Percentiles rank a stretch among this genome's conserved stretches.
Evolutionary conservation across 2,888 invertebrate species (phyloP).

Genomic region (Xanthostigma xanthostigma): DNA sequence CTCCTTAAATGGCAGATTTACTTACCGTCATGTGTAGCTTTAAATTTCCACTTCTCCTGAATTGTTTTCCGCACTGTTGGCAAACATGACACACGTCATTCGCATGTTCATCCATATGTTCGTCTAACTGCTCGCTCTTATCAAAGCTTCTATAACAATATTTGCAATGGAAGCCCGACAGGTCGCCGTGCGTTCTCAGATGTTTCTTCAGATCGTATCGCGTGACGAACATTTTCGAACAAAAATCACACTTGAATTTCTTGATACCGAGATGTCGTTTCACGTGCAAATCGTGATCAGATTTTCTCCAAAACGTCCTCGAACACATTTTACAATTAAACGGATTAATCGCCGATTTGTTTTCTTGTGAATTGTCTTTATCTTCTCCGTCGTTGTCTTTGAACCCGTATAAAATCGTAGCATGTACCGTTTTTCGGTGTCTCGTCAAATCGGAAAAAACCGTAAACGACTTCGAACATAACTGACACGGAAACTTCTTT

Average conservation of each 20-base stretch:
- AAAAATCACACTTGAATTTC: conserved; percentile 1
- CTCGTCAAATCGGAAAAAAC: no score
- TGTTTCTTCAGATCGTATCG: not conserved
- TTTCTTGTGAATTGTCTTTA: no score
- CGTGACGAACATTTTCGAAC: not conserved
- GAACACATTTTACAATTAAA: no score
- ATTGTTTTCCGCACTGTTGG: conserved; percentile 1
- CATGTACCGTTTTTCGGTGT: no score
- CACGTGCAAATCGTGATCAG: no score
- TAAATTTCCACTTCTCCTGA: not conserved
- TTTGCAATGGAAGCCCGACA: not conserved
- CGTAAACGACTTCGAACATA: no score
- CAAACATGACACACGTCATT: not conserved
- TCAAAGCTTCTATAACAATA: conserved; percentile 1
- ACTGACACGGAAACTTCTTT: no score
- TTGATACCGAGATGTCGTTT: no score
- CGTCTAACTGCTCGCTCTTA: not conserved
- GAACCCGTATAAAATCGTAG: no score
- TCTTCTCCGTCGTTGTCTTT: no score
- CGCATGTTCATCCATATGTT: not conserved
- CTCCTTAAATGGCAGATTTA: not conserved
- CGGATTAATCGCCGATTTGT: no score
- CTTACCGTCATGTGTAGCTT: not conserved
- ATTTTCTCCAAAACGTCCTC: no score
- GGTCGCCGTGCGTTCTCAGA: not conserved